Conservation (phyloP, 2,888 invertebrate species). For the Dascillus cervinus region DNA sequence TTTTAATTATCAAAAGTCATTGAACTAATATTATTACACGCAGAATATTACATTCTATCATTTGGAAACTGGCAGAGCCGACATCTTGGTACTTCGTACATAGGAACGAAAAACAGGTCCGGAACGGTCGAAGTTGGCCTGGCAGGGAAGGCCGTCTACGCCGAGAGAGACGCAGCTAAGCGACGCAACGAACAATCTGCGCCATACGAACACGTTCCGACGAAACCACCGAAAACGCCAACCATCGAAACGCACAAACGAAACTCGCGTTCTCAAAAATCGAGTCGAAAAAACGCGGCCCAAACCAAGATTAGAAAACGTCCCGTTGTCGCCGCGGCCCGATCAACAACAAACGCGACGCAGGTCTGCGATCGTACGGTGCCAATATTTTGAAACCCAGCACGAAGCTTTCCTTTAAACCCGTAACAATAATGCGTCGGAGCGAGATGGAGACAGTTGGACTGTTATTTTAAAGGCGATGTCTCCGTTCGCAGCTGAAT, state of each 20-base stretch:
- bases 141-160: constrained; percentile 38
- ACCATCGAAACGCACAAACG: background rate
- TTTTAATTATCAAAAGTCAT: constrained; percentile 22
- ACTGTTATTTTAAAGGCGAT: constrained; percentile 40
- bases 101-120: constrained; percentile 44
- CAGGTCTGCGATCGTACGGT: constrained; percentile 6
- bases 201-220: constrained; percentile 19
- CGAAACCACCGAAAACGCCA: constrained; percentile 2
- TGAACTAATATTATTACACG: constrained; percentile 27
- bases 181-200: constrained; percentile 19
- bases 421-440: constrained; percentile 20
- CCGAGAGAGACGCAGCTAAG: constrained; percentile 23
- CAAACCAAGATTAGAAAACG: constrained; percentile 1
- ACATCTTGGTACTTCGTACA: constrained; percentile 42
- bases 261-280: background rate
- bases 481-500: constrained; percentile 21
- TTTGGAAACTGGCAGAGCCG: constrained; percentile 36
- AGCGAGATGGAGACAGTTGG: constrained; percentile 27
- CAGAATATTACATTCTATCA: constrained; percentile 36
- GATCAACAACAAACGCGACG: too few relatives aligned
- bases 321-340: too few relatives aligned
- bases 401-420: constrained; percentile 28
- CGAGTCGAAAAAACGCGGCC: background rate
- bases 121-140: constrained; percentile 39
- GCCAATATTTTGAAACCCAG: constrained; percentile 9